phyloP scores from a whole-genome alignment of 2,797 vertebrate genomes.

The Clarias pachynema region DNA sequence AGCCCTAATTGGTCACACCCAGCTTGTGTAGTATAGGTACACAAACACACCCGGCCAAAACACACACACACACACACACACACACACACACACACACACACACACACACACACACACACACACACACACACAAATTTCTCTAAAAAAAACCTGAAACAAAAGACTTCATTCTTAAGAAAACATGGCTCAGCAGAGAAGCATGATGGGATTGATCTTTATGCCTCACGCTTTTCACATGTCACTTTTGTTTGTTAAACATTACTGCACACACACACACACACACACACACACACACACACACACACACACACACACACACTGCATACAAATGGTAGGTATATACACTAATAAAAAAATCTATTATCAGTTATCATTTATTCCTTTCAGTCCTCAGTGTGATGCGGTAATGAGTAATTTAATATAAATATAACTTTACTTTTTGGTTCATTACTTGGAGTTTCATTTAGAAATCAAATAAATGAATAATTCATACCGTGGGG shows the following conservation, averaged over 20 bases:
- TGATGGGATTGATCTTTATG: constrained; percentile 38
- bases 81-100: constrained; percentile 14
- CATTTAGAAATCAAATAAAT: no score
- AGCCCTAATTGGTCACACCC: constrained; percentile 71
- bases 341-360: no score
- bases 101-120: constrained; percentile 56
- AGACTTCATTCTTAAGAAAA: constrained; percentile 62
- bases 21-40: constrained; percentile 65
- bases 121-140: constrained; percentile 60
- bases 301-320: no score
- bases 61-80: no score
- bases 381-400: no score
- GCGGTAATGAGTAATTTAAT: no score
- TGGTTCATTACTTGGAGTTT: no score
- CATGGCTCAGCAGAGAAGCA: constrained; percentile 47
- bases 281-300: no score
- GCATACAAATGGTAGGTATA: no score
- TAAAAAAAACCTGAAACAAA: constrained; percentile 31
- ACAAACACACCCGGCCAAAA: constrained; percentile 70
- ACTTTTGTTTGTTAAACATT: constrained; percentile 43
- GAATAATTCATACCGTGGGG: no score
- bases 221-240: constrained; percentile 48
- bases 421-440: no score
- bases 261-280: constrained; percentile 3
- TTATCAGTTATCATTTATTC: no score